Conservation (phyloP, 2,113 vertebrate species). For the Leucopsar rothschildi region DNA sequence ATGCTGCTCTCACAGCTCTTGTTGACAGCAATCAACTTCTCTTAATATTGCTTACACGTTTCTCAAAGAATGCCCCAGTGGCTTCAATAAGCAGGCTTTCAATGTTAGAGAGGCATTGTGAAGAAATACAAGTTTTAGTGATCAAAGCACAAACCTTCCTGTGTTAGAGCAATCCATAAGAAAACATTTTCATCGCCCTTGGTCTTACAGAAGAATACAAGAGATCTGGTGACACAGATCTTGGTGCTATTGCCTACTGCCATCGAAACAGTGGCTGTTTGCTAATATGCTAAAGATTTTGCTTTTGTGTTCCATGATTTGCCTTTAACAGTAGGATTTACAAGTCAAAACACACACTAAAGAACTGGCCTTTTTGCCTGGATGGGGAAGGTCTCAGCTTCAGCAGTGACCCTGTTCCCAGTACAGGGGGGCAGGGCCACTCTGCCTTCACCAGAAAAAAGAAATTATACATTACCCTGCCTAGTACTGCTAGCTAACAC, state of each 20-base stretch:
- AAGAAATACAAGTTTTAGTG: neutral
- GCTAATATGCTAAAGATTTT: neutral
- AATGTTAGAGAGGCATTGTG: neutral
- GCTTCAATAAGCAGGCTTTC: accelerated
- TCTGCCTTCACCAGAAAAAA: neutral
- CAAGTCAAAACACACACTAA: neutral
- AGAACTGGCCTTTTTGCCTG: neutral
- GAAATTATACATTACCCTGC: neutral
- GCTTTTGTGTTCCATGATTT: neutral
- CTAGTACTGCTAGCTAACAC: neutral
- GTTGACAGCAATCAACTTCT: neutral
- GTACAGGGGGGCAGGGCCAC: neutral
- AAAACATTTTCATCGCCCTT: neutral
- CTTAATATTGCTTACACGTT: neutral
- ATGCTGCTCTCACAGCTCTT: neutral
- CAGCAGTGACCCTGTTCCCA: neutral
- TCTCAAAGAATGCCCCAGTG: neutral
- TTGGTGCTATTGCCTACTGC: neutral
- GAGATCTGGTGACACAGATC: neutral
- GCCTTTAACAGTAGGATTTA: neutral
- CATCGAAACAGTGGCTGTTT: neutral
- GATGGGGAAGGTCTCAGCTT: neutral
- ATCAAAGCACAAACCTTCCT: neutral
- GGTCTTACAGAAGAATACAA: neutral
- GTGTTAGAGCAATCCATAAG: accelerated